These are phyloP conservation scores for Halcyon smyrnensis DNA, from an alignment of 2,797 vertebrate genomes.

Conservation along the genomic window DNA sequence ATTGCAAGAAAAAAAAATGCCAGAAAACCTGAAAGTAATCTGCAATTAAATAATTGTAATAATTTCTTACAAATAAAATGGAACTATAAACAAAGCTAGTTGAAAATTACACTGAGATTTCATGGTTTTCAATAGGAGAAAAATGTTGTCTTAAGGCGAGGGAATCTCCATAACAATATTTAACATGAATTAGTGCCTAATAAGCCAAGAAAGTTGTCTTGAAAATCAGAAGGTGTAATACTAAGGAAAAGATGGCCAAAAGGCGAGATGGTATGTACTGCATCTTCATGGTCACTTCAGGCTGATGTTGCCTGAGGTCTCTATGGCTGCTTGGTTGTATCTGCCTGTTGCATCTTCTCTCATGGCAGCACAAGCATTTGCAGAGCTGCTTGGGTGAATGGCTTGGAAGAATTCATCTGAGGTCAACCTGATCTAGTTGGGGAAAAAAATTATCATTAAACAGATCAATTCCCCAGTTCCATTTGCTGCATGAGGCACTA, in stretches of 20 bases:
- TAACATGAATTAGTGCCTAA: background rate
- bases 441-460: background rate
- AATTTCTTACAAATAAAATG: background rate
- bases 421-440: background rate
- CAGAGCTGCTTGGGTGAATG: background rate
- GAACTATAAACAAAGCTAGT: background rate
- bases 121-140: background rate
- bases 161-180: background rate
- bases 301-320: background rate
- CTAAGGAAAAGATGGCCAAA: background rate
- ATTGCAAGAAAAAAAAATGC: background rate
- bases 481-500: accelerated
- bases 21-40: background rate
- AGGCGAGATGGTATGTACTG: accelerated
- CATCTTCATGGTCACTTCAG: background rate
- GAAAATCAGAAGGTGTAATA: background rate
- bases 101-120: background rate
- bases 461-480: background rate
- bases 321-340: background rate
- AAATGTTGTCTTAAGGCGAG: background rate
- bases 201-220: background rate
- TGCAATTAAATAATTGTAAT: background rate
- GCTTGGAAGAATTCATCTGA: background rate
- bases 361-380: background rate
- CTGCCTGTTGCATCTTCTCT: background rate